These are phyloP conservation scores for Meiosimyza platycephala DNA, from an alignment of 2,888 invertebrate genomes.

Conservation along the genomic window DNA sequence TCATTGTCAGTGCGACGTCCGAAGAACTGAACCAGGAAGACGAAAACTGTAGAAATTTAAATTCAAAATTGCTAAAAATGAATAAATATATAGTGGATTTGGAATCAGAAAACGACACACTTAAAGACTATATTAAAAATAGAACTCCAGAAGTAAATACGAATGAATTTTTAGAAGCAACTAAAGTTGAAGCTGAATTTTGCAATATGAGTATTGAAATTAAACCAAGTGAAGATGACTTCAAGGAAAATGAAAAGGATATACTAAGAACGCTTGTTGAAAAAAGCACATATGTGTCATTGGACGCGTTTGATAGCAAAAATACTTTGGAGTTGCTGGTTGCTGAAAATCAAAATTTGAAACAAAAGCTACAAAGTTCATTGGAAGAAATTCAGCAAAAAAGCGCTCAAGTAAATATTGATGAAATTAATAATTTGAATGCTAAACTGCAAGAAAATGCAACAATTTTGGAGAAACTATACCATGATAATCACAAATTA, in stretches of 20 bases:
- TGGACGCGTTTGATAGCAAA: neutral
- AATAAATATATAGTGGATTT: slow-evolving; percentile 8
- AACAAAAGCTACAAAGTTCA: neutral
- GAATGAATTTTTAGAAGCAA: too few relatives aligned
- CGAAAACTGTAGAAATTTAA: neutral
- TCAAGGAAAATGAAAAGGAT: neutral
- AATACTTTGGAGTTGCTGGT: neutral
- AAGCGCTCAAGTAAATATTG: neutral
- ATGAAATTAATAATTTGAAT: neutral
- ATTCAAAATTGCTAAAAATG: slow-evolving; percentile 1
- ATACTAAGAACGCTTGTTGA: neutral
- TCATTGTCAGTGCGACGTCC: too few relatives aligned
- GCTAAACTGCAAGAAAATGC: slow-evolving; percentile 11
- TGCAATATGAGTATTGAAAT: too few relatives aligned
- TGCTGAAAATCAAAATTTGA: too few relatives aligned
- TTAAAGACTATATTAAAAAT: slow-evolving; percentile 4
- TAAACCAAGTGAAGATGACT: too few relatives aligned
- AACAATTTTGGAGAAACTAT: neutral
- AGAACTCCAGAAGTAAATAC: neutral
- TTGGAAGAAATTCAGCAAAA: neutral
- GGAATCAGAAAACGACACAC: neutral
- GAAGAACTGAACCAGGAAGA: neutral
- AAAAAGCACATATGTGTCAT: neutral
- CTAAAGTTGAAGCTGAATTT: too few relatives aligned
- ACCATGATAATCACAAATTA: slow-evolving; percentile 10